Evolutionary conservation across 2,888 invertebrate species (phyloP), one percentile per base, ranked within the genome.

Genomic region (Pollenia griseotomentosa): DNA sequence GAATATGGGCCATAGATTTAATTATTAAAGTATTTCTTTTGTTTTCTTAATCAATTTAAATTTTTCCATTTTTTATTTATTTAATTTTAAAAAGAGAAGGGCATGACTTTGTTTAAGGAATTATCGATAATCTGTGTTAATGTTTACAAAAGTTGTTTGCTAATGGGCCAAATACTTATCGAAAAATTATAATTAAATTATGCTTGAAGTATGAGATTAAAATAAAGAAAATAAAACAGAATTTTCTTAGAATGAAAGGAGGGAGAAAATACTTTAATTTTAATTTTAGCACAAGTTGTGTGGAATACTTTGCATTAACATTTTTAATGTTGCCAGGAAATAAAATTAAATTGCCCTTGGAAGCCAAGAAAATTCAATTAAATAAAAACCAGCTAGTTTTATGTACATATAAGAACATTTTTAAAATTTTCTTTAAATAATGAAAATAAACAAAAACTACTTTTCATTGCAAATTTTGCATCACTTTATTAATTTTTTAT

Each of bases 51-150:
- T 6, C 4, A 33, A 33, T 6, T 33, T 33, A 6, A 33, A 33
- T 33, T 6, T 33, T 33, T 33, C 6, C 12, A 40, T 68, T 51
- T n/a, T 42, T 10, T 19, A 68, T 46, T 7, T 7, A 42, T 6
- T 2, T 8, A 11, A 4, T 23, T 48, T 9, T 33, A 4, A 63
- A 65, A 19, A 19, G 9, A 2, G 48, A 19, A 51, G 53, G 42
- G 19, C 51, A 53, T 10, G 48, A 63, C 33, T 83, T 59, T 82
- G 57, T 51, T 82, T 57, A 44, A 55, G 40, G 57, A 23, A 73
- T 51, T 68, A 75, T 83, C 77, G 57, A 68, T 83, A 83, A 78
- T 78, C 66, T 77, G 46, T 44, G 8, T 78, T 70, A 70, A 77
- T 83, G 70, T 83, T 65, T 59, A 46, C 23, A 68, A 78, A 78